A percentile compares a stretch with the other conserved stretches of the same genome.
Conservation (phyloP, 2,888 invertebrate species). For the Strigamia crassipes region DNA sequence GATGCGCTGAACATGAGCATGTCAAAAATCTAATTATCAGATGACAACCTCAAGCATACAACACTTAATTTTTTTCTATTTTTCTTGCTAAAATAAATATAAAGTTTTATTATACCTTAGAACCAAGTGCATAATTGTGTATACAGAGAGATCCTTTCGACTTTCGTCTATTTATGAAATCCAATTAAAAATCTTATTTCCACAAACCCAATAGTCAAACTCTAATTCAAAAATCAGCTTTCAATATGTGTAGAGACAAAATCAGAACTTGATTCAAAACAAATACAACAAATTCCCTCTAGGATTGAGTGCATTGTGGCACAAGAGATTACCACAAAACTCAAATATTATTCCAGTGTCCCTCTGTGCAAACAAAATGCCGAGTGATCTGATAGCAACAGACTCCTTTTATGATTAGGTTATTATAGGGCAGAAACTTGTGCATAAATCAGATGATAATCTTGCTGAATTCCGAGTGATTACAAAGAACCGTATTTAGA, state of each 20-base stretch:
- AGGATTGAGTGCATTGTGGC: constrained; percentile 30
- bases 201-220: neutral
- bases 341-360: constrained; percentile 42
- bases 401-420: constrained; percentile 38
- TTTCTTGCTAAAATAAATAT: neutral
- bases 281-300: constrained; percentile 39
- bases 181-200: constrained; percentile 40
- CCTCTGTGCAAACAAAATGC: constrained; percentile 33
- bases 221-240: constrained; percentile 6
- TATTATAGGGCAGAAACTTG: constrained; percentile 27
- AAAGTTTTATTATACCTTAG: too few species aligned
- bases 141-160: neutral
- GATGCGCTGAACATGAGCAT: too few species aligned
- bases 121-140: neutral
- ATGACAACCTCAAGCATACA: too few species aligned
- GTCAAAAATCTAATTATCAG: too few species aligned
- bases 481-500: neutral
- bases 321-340: constrained; percentile 35
- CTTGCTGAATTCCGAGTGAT: constrained; percentile 4
- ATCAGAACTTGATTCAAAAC: constrained; percentile 32
- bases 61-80: neutral
- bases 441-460: constrained; percentile 35
- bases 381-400: constrained; percentile 37
- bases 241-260: neutral
- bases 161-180: constrained; percentile 4